These are phyloP conservation scores for Ischnura elegans DNA, from an alignment of 2,888 invertebrate species.

Conservation along the genomic window DNA sequence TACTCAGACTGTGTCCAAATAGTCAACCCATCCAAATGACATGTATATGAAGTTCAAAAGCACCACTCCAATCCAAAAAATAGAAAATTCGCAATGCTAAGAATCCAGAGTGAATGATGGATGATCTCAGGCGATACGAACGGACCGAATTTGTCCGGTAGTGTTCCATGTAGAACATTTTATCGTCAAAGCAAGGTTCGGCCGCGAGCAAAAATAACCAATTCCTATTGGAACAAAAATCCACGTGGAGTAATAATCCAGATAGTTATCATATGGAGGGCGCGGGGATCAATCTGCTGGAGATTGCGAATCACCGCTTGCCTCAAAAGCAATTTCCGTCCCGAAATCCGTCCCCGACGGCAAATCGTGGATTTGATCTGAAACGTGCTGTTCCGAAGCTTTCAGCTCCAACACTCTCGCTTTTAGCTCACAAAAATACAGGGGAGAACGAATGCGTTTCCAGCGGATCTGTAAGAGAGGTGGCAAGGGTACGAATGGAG, in stretches of 20 bases:
- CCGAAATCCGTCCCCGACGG: constrained; percentile 15
- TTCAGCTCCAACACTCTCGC: neutral
- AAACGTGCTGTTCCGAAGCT: constrained; percentile 3
- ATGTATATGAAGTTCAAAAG: too few relatives aligned
- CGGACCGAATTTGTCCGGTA: neutral
- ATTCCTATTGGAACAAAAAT: neutral
- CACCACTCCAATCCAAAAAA: too few relatives aligned
- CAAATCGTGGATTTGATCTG: constrained; percentile 42
- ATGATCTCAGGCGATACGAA: too few relatives aligned
- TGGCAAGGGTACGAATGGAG: neutral
- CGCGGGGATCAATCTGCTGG: constrained; percentile 28
- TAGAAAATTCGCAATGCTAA: too few relatives aligned
- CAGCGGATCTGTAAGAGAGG: neutral
- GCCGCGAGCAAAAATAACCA: neutral
- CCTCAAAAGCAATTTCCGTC: constrained; percentile 64
- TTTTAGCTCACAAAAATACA: neutral
- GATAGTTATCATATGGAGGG: constrained; percentile 36
- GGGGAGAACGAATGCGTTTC: neutral
- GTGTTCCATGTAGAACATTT: neutral
- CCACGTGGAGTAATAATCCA: constrained; percentile 9
- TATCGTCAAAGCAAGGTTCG: neutral
- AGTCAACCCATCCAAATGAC: too few relatives aligned
- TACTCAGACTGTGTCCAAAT: too few relatives aligned
- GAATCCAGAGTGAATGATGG: too few relatives aligned
- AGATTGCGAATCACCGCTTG: constrained; percentile 60